A percentile compares a stretch with the other conserved stretches of the same genome.
Conservation (phyloP, 2,113 vertebrate genomes). For the Pipra filicauda region DNA sequence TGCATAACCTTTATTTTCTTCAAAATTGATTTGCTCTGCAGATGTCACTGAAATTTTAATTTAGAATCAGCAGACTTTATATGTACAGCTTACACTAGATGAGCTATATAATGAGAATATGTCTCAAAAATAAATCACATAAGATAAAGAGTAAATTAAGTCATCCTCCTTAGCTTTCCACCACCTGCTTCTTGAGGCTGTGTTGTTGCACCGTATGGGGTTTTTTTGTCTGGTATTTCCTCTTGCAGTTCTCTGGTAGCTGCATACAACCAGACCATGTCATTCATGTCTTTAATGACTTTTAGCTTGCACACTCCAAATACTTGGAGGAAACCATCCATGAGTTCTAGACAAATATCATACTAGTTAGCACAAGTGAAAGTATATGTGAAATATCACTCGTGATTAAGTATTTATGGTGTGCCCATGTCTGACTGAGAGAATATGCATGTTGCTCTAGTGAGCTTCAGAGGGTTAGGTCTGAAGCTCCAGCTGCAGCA, state of each 20-base stretch:
- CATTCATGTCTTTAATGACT: accelerated
- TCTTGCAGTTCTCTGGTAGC: neutral
- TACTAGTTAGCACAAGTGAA: neutral
- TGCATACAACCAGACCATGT: neutral
- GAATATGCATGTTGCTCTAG: neutral
- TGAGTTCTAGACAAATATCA: neutral
- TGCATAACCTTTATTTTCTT: neutral
- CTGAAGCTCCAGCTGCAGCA: neutral
- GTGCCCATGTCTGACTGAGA: neutral
- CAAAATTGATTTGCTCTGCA: neutral
- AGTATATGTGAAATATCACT: neutral
- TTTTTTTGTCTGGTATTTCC: neutral
- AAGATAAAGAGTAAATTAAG: neutral
- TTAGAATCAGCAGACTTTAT: neutral
- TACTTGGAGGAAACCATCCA: neutral
- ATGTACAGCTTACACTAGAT: neutral
- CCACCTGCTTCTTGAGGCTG: neutral
- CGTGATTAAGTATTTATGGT: neutral
- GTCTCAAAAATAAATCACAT: neutral
- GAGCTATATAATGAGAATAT: neutral
- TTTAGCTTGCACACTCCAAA: neutral
- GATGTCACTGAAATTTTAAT: neutral
- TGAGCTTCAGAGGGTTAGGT: neutral
- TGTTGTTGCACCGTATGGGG: neutral
- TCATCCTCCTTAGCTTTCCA: neutral